phyloP scores from a whole-genome alignment of 2,888 invertebrate species.

The Drosophila affinis region DNA sequence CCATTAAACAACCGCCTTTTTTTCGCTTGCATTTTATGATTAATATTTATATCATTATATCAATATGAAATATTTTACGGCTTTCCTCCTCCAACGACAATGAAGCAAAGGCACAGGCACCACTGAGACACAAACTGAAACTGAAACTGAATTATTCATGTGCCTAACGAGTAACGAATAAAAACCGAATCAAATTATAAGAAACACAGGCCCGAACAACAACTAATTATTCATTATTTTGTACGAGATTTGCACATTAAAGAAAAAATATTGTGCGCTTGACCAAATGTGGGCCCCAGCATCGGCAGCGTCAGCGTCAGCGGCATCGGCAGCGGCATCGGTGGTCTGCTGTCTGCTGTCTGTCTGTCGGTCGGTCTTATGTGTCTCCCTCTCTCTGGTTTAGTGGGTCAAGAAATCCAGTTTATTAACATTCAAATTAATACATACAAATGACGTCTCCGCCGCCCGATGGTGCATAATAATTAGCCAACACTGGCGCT shows the following conservation, averaged over 20 bases:
- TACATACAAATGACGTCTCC: conserved; percentile 74
- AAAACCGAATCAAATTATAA: conserved; percentile 76
- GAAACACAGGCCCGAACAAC: conserved; percentile 55
- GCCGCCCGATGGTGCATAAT: conserved; percentile 73
- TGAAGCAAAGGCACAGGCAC: conserved; percentile 40
- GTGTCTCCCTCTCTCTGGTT: conserved; percentile 60
- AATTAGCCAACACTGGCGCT: conserved; percentile 68
- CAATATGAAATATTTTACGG: conserved; percentile 63
- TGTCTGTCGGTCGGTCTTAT: neutral
- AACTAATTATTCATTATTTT: conserved; percentile 75
- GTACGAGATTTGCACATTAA: conserved; percentile 64
- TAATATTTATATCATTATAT: conserved; percentile 66
- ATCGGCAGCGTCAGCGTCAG: conserved; percentile 9
- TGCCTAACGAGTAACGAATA: conserved; percentile 67
- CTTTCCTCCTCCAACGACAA: conserved; percentile 37
- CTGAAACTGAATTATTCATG: conserved; percentile 71
- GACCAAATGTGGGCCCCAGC: conserved; percentile 46
- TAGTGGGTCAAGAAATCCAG: conserved; percentile 81
- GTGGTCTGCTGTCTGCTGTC: conserved; percentile 8
- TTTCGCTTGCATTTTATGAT: conserved; percentile 43
- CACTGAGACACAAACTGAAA: neutral
- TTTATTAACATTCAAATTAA: conserved; percentile 82
- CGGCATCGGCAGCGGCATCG: too few species aligned
- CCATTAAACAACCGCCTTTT: conserved; percentile 20
- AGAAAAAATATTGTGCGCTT: conserved; percentile 28